Base-by-base conservation (phyloP, 2,113 vertebrate species). In the Calyptommatus sinebrachiatus region DNA sequence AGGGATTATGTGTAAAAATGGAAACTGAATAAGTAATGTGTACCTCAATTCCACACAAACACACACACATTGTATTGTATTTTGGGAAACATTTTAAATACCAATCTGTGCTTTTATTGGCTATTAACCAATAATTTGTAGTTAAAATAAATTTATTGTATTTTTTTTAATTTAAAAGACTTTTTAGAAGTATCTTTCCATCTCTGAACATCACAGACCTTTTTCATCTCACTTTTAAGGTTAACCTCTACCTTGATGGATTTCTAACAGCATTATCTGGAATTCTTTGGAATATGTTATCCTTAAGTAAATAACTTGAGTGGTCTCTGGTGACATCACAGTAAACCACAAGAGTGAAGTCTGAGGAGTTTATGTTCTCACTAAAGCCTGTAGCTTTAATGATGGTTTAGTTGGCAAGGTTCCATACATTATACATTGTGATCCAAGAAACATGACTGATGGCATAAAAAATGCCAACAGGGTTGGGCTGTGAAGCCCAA, bases 321-420 rank as follows among this genome's bases (percentile, higher is more conserved):
- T 61, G 1, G 67, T 70, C 73, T 69, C n/a, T 0, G 46, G 74
- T 88, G 82, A 90, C 79, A 75, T 86, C 79, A 12, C 0, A 0
- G 77, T 9, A 48, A 65, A 77, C 73, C 76, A 0, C 0, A 62
- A 60, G 77, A 89, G 92, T 90, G 92, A 83, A 1, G 83, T 76
- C 77, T 88, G 92, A 94, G 85, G 48, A 0, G 69, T 94, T 88
- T 81, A 87, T 5, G 16, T 29, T 53, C 26, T 26, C 31, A 83
- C 69, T 0, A 0, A 85, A 41, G 12, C 18, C 0, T 7, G 68
- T n/a, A 79, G 62, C 74, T 18, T 76, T 82, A 21, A 22, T 9
- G 78, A 73, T 53, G 41, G 72, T 24, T 45, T 2, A 60, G 26
- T 48, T 85, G 89, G 85, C 90, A 78, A 74, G 67, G 72, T 80